phyloP scores from a whole-genome alignment of 2,113 vertebrate species.

The Apteryx mantelli region DNA sequence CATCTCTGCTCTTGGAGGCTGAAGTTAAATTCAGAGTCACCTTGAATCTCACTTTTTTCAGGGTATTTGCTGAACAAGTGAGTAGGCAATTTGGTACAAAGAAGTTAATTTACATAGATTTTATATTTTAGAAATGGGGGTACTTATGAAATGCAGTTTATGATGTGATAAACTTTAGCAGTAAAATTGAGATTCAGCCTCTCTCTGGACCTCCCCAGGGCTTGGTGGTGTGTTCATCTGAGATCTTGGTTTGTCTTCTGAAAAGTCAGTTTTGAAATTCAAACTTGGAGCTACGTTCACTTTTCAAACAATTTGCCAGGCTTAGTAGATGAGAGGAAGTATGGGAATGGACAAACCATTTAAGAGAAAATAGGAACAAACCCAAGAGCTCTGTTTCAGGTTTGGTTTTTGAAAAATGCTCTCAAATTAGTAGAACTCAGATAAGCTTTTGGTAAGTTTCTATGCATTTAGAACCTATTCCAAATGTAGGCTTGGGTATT shows the following conservation, averaged over 20 bases:
- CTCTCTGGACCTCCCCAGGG: not conserved
- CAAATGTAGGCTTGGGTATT: not conserved
- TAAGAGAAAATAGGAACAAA: not conserved
- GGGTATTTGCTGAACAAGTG: not conserved
- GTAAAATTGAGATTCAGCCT: not conserved
- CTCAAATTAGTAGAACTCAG: not conserved
- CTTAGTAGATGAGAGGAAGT: not conserved
- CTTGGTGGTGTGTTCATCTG: not conserved
- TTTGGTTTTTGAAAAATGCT: not conserved
- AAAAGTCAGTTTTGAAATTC: not conserved
- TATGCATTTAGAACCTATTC: not conserved
- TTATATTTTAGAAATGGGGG: not conserved
- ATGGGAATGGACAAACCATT: not conserved
- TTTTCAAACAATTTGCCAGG: not conserved
- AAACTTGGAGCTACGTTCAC: not conserved
- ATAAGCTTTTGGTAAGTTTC: not conserved
- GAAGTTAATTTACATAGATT: not conserved
- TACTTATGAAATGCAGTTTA: not conserved
- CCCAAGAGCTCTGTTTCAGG: not conserved
- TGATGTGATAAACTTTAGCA: not conserved
- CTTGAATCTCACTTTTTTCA: not conserved
- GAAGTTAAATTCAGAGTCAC: not conserved
- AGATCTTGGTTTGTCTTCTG: not conserved
- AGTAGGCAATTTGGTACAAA: not conserved
- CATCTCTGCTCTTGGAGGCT: not conserved